A percentile compares a stretch with the other conserved stretches of the same genome.
Evolutionary conservation across 2,113 vertebrate species (phyloP).

Genomic region (Euleptes europaea): DNA sequence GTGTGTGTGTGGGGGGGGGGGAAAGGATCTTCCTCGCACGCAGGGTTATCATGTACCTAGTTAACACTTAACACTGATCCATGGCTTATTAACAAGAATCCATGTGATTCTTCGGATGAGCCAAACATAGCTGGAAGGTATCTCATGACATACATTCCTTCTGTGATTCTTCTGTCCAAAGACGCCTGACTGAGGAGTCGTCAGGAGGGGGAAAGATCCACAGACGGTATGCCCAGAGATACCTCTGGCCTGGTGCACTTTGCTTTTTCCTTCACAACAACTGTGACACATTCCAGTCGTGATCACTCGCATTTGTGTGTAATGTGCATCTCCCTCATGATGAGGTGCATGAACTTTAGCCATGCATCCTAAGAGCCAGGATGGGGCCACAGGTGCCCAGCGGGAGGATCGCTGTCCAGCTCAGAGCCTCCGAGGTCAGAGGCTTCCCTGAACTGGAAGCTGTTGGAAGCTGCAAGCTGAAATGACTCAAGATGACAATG

Average conservation of each 20-base stretch:
- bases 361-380: background rate
- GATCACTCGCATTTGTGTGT: too few species aligned
- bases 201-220: background rate
- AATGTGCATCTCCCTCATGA: background rate
- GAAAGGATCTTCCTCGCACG: background rate
- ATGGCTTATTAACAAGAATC: slow-evolving; percentile 10
- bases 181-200: background rate
- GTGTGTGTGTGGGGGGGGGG: too few species aligned
- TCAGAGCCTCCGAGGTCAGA: too few species aligned
- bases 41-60: slow-evolving; percentile 51
- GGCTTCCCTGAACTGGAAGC: too few species aligned
- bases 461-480: too few species aligned
- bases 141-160: slow-evolving; percentile 11
- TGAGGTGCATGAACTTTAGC: background rate
- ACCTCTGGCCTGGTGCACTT: background rate
- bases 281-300: background rate
- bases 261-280: background rate
- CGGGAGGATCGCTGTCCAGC: too few species aligned
- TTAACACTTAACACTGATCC: background rate
- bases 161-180: background rate
- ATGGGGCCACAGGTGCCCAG: background rate
- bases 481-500: too few species aligned
- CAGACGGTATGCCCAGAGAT: background rate
- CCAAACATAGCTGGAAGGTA: slow-evolving; percentile 26
- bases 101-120: background rate